Conservation (phyloP, 2,888 invertebrate genomes). For the Apeira syringaria region DNA sequence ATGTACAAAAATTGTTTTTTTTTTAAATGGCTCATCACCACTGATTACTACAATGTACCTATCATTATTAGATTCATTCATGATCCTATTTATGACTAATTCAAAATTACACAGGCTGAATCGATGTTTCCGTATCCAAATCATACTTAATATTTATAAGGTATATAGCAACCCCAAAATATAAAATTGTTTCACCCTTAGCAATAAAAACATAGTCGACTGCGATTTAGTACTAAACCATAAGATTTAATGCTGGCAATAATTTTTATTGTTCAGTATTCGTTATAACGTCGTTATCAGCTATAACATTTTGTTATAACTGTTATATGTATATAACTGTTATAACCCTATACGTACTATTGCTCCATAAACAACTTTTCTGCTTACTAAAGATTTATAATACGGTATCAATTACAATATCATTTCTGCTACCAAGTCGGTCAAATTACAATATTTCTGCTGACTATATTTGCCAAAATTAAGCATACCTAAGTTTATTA, state of each 20-base stretch:
- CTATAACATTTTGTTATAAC: slow-evolving; percentile 11
- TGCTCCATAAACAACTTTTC: slow-evolving; percentile 12
- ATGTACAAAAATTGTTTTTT: too few relatives aligned
- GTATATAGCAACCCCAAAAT: slow-evolving; percentile 7
- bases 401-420: slow-evolving; percentile 21
- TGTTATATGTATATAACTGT: slow-evolving; percentile 24
- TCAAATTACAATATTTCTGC: too few relatives aligned
- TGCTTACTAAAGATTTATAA: slow-evolving; percentile 25
- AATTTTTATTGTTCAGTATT: slow-evolving; percentile 28
- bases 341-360: slow-evolving; percentile 18
- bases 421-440: slow-evolving; percentile 8
- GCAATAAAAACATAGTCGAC: slow-evolving; percentile 26
- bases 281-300: slow-evolving; percentile 9
- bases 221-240: slow-evolving; percentile 24
- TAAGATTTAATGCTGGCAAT: slow-evolving; percentile 26
- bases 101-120: too few relatives aligned
- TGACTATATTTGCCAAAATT: too few relatives aligned
- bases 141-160: slow-evolving; percentile 16
- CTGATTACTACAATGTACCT: too few relatives aligned
- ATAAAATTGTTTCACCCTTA: slow-evolving; percentile 15
- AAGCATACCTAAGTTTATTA: too few relatives aligned
- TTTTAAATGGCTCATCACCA: too few relatives aligned
- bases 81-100: too few relatives aligned
- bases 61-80: too few relatives aligned
- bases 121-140: slow-evolving; percentile 1